These are phyloP conservation scores for Acrocephalus arundinaceus DNA, from an alignment of 2,113 vertebrate genomes.

Conservation along the genomic window DNA sequence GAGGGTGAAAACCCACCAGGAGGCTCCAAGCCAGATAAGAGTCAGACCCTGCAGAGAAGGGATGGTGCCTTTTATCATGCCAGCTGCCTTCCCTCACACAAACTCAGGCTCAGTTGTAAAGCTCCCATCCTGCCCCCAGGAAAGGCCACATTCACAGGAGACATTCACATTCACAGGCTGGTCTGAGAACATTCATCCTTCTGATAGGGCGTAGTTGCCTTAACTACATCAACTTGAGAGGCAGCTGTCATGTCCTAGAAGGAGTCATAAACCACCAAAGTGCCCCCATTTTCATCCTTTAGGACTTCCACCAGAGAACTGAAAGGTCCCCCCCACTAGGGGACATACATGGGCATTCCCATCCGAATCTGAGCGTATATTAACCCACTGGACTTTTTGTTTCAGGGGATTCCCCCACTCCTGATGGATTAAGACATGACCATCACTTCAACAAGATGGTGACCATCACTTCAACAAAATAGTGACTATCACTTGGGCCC, in stretches of 20 bases:
- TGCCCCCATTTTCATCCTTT: background rate
- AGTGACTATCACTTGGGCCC: no score
- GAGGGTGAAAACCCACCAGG: background rate
- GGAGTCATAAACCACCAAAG: background rate
- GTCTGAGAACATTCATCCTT: background rate
- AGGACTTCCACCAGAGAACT: background rate
- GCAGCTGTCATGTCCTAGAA: background rate
- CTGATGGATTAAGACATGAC: background rate
- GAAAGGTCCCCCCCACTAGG: background rate
- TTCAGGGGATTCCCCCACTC: background rate
- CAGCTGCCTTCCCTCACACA: background rate
- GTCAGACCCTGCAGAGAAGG: no score
- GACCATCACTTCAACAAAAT: background rate
- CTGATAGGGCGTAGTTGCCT: background rate
- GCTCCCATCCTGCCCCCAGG: no score
- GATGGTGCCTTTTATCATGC: background rate
- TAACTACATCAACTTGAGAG: background rate
- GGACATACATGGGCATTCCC: background rate
- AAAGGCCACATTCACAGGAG: background rate
- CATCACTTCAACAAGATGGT: no score
- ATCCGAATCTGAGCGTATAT: fast-evolving
- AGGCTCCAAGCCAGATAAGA: background rate
- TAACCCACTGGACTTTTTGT: no score
- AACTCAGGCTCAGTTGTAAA: background rate
- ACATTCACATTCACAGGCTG: background rate